phyloP scores from a whole-genome alignment of 2,888 invertebrate genomes.

The Chaetogeoica ovagalla region DNA sequence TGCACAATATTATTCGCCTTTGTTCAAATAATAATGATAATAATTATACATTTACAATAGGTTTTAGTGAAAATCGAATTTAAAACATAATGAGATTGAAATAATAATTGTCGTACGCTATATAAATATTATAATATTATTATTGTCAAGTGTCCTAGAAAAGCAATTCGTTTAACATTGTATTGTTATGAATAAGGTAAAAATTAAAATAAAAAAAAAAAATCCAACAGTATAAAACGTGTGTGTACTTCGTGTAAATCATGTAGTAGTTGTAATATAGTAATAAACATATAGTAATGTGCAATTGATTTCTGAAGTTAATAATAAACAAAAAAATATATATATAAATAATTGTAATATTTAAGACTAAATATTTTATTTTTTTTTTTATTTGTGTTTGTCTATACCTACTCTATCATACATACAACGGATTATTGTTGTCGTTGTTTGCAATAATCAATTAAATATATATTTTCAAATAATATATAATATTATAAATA shows the following conservation, averaged over 20 bases:
- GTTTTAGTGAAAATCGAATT: slow-evolving; percentile 46
- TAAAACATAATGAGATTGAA: slow-evolving; percentile 31
- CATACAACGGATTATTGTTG: no score
- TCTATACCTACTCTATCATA: no score
- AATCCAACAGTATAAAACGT: slow-evolving; percentile 15
- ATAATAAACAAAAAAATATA: not conserved
- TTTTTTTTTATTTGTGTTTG: no score
- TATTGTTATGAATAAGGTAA: slow-evolving; percentile 20
- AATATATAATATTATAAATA: no score
- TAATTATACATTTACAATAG: slow-evolving; percentile 20
- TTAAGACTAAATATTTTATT: no score
- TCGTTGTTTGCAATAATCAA: no score
- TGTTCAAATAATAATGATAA: slow-evolving; percentile 22
- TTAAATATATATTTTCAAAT: no score
- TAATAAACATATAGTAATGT: slow-evolving; percentile 15
- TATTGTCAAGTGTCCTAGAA: slow-evolving; percentile 22
- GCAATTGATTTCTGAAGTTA: slow-evolving; percentile 37
- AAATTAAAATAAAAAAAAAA: not conserved
- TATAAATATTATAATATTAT: no score
- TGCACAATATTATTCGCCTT: slow-evolving; percentile 51
- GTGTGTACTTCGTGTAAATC: slow-evolving; percentile 41
- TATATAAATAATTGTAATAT: not conserved
- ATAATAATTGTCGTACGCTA: slow-evolving; percentile 5
- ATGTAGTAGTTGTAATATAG: slow-evolving; percentile 12
- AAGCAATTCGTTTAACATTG: slow-evolving; percentile 6